Evolutionary conservation across 2,113 vertebrate genomes (phyloP).

Genomic region (Oreocharis arfaki): DNA sequence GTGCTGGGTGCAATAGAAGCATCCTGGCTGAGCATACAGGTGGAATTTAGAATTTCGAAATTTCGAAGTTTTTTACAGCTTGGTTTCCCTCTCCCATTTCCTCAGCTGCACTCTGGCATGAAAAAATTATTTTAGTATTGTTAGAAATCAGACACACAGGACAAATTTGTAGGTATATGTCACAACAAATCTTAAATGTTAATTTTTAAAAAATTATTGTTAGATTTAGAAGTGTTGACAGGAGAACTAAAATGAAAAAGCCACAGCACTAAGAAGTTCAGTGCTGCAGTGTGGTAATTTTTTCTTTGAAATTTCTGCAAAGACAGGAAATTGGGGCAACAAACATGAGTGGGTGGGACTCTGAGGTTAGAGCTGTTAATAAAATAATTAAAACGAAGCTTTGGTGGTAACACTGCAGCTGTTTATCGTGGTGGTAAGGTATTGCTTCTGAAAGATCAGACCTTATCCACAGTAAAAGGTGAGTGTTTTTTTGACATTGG

Average conservation of each 20-base stretch:
- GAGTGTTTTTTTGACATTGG: constrained; percentile 52
- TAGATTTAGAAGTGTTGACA: constrained; percentile 5
- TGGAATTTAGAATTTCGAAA: neutral
- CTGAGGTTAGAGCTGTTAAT: constrained; percentile 77
- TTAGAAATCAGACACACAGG: neutral
- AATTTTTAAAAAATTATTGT: neutral
- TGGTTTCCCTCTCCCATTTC: neutral
- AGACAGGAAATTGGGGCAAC: constrained; percentile 78
- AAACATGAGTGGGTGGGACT: constrained; percentile 72
- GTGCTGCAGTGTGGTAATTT: constrained; percentile 72
- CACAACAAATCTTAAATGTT: neutral
- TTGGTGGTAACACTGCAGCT: constrained; percentile 46
- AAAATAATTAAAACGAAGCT: constrained; percentile 61
- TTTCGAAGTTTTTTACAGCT: neutral
- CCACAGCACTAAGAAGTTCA: constrained; percentile 54
- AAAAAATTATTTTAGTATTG: neutral
- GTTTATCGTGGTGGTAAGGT: neutral
- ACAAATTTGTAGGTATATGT: neutral
- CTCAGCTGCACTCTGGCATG: neutral
- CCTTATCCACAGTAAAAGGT: constrained; percentile 40
- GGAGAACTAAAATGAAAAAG: constrained; percentile 42
- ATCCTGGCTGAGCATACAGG: neutral
- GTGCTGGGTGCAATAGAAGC: neutral
- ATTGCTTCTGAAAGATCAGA: constrained; percentile 21
- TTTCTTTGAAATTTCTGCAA: constrained; percentile 78